Base-by-base conservation (phyloP, 2,797 vertebrate species). In the Helostoma temminkii region DNA sequence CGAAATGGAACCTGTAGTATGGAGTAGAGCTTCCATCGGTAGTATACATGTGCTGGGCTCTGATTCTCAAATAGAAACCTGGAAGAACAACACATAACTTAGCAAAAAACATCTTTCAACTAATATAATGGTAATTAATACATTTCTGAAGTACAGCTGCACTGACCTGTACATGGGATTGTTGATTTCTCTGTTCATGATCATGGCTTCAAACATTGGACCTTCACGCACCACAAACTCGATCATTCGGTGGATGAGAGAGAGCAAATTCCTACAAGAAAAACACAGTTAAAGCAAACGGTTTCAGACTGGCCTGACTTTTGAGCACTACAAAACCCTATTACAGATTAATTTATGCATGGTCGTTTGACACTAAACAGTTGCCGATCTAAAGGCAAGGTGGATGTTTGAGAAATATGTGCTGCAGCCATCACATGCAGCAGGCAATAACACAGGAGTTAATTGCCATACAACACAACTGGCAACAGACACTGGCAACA, bases 211-310 rank as follows among this genome's bases (percentile, higher is more conserved):
- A 94, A 99, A 99, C 98, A 99, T 99, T 59, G 98, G 98, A 88
- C 98, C 98, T 93, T 99, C 98, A 95, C 98, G 98, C 93, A 99
- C 98, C 95, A 99, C 98, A 97, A 99, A 99, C 93, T 99, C 98
- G 96, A 99, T 99, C 98, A 99, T 99, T 93, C 98, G 98, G 92
- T 99, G 98, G 91, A 99, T 99, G 93, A 99, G 94, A 95, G 96
- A 98, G 95, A 98, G 96, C 90, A 98, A 97, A 98, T 98, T 98
- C 98, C 97, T 98, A 98, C 91, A 97, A 98, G 95, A 98, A 97
- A 95, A 96, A 96, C 96, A 99, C 95, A 99, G 97, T 99, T 99
- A 98, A 98, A 98, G 95, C 96, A 95, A 90, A 96, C 95, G 90
- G 96, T 96, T 97, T 99, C 96, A 98, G 96, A 97, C 89, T 83